phyloP scores from a whole-genome alignment of 2,113 vertebrate species.

The Poeciliopsis retropinna region DNA sequence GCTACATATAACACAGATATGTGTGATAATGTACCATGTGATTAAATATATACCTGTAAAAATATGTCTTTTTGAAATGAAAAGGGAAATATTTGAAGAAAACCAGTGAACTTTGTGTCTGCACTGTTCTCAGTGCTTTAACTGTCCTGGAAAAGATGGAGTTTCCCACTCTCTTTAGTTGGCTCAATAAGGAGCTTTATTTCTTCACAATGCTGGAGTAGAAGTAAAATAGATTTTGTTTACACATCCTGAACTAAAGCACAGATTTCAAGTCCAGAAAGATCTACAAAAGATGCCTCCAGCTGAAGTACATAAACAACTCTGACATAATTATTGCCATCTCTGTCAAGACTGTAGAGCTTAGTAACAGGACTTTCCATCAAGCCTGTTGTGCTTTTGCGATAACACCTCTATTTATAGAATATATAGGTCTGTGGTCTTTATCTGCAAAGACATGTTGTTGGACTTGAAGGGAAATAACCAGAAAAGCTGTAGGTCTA shows the following conservation, averaged over 20 bases:
- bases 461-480: constrained; percentile 29
- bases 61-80: constrained; percentile 41
- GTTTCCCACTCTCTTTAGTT: constrained; percentile 55
- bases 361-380: constrained; percentile 24
- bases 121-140: constrained; percentile 34
- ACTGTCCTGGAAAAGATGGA: constrained; percentile 39
- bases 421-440: constrained; percentile 35
- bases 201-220: constrained; percentile 63
- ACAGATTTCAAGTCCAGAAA: constrained; percentile 46
- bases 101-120: constrained; percentile 45
- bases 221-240: constrained; percentile 27
- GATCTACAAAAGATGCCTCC: constrained; percentile 11
- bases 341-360: constrained; percentile 30
- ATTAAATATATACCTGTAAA: constrained; percentile 35
- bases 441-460: constrained; percentile 26
- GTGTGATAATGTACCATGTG: constrained; percentile 37
- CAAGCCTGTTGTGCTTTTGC: background rate
- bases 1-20: constrained; percentile 43
- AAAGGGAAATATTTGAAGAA: constrained; percentile 7
- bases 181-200: constrained; percentile 56
- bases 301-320: constrained; percentile 26
- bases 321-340: constrained; percentile 24
- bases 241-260: constrained; percentile 39
- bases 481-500: constrained; percentile 38
- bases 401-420: constrained; percentile 12